Conservation (phyloP, 2,888 invertebrate species). For the Drosophila lacicola region DNA sequence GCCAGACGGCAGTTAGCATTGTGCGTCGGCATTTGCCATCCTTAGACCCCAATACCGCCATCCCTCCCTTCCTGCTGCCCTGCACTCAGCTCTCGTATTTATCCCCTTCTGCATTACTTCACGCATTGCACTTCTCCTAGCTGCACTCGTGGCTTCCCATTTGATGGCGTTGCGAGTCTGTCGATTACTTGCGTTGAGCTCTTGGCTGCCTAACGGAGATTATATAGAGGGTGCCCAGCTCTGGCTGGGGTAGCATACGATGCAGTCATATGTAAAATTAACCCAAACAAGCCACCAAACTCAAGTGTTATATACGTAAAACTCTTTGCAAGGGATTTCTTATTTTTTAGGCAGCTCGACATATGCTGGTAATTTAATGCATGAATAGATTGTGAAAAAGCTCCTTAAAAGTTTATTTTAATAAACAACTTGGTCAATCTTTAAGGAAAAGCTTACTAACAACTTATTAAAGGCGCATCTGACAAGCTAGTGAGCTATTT, state of each 20-base stretch:
- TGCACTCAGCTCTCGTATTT: background rate
- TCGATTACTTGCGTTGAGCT: conserved; percentile 55
- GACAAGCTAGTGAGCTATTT: too few relatives aligned
- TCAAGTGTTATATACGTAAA: background rate
- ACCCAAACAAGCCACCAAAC: conserved; percentile 33
- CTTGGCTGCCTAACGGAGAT: conserved; percentile 27
- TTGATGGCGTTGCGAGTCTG: conserved; percentile 27
- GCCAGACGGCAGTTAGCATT: conserved; percentile 43
- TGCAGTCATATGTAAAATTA: conserved; percentile 54
- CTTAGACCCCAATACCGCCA: conserved; percentile 7
- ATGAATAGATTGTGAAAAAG: background rate
- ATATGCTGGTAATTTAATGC: conserved; percentile 2
- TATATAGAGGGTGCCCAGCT: conserved; percentile 3
- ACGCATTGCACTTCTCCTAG: conserved; percentile 35
- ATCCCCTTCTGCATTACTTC: conserved; percentile 30
- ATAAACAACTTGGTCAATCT: too few relatives aligned
- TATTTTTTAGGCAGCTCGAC: too few relatives aligned
- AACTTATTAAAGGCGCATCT: background rate
- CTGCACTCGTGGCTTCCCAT: conserved; percentile 1
- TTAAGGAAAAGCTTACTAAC: background rate
- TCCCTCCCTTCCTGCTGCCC: background rate
- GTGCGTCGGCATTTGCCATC: conserved; percentile 37
- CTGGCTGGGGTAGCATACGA: background rate
- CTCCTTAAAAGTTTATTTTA: too few relatives aligned
- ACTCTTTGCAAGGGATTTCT: conserved; percentile 9